These are phyloP conservation scores for Drosophila niveifrons DNA, from an alignment of 2,888 invertebrate species.

Conservation along the genomic window DNA sequence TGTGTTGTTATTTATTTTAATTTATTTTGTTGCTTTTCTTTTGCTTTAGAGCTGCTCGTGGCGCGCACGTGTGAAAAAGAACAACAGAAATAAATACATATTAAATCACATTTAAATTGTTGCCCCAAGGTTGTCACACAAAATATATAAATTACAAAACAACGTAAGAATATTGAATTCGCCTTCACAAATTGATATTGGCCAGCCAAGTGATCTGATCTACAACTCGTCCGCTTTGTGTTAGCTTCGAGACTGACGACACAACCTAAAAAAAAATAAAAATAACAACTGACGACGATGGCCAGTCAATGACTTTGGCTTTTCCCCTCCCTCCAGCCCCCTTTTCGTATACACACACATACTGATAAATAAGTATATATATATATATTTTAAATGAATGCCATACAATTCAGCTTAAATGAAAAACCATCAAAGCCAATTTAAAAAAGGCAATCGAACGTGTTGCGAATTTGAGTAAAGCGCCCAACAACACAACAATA, in stretches of 20 bases:
- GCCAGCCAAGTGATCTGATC: constrained; percentile 19
- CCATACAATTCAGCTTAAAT: constrained; percentile 69
- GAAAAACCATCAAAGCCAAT: constrained; percentile 75
- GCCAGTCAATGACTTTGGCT: constrained; percentile 48
- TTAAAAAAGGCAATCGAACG: constrained; percentile 77
- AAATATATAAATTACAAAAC: constrained; percentile 3
- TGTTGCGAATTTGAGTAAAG: constrained; percentile 67
- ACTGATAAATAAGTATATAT: not conserved
- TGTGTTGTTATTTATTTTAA: constrained; percentile 2
- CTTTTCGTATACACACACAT: not conserved
- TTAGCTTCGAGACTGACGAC: constrained; percentile 40
- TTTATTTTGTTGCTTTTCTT: constrained; percentile 4
- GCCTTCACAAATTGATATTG: constrained; percentile 1
- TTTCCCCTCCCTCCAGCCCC: not conserved
- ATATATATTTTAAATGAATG: constrained; percentile 24
- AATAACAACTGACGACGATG: constrained; percentile 11
- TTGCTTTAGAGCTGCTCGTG: constrained; percentile 26
- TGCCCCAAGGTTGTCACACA: constrained; percentile 50
- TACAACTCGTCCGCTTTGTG: constrained; percentile 42
- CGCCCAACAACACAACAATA: constrained; percentile 41
- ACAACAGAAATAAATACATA: constrained; percentile 63
- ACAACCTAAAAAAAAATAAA: not conserved
- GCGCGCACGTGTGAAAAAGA: constrained; percentile 68
- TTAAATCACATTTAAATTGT: constrained; percentile 25
- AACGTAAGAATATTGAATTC: not conserved